Base-by-base conservation (phyloP, 2,113 vertebrate genomes). In the Triplophysa siluroides region DNA sequence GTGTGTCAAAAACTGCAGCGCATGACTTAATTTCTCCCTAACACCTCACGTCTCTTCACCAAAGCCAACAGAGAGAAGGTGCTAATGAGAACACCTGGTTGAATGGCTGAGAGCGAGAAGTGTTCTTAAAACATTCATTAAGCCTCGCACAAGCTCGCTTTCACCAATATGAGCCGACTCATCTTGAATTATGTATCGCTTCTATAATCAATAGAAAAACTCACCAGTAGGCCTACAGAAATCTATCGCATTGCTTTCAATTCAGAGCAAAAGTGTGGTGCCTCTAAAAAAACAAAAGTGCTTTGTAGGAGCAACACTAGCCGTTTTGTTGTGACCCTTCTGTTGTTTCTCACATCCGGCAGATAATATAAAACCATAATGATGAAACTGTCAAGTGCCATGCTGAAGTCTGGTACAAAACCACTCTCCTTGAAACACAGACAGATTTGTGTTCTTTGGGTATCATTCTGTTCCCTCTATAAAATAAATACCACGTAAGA, bases 61-160 rank as follows among this genome's bases (percentile, higher is more conserved):
- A 23, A 82, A 50, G 75, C 52, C 47, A 71, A 52, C 66, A 19
- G 63, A 75, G 56, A 79, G 65, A 81, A 41, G 38, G 66, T 78
- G 76, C 73, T 82, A 84, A 87, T 83, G 76, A 85, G 69, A 81
- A 85, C 85, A 84, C 19, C 68, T 83, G 80, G 85, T 45, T 74
- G 72, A 79, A 84, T 78, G 72, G 74, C 77, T 74, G 67, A 83
- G 78, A 83, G 83, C 69, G 43, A 86, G 78, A 83, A 50, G 52
- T 85, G 81, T 84, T 86, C 76, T 80, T 50, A 24, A 62, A 60
- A 69, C 7, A 16, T 69, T 63, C 19, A 47, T 47, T 67, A 54
- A 41, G 58, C 11, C 47, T 63, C 56, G 79, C 72, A 50, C 70
- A 64, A 29, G 41, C 80, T 38, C 60, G 23, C 47, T 78, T 50